Conservation (phyloP, 2,113 vertebrate genomes). For the Semnopithecus entellus region DNA sequence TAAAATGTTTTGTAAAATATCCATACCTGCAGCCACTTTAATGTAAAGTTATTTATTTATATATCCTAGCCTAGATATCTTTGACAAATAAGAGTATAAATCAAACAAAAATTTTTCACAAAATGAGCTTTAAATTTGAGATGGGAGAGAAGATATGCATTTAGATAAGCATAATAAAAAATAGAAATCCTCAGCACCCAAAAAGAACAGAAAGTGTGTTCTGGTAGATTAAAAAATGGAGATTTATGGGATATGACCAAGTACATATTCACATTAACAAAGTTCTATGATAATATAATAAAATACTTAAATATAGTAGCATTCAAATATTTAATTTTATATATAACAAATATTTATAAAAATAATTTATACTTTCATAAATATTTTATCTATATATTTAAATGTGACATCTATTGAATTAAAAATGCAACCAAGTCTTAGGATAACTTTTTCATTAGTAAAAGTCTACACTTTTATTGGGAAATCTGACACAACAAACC, state of each 20-base stretch:
- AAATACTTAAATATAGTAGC: background rate
- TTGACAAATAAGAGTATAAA: conserved; percentile 12
- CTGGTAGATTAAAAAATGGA: background rate
- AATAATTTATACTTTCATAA: background rate
- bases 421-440: background rate
- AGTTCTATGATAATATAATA: background rate
- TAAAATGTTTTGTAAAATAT: conserved; percentile 41
- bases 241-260: background rate
- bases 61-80: background rate
- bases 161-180: background rate
- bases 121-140: background rate
- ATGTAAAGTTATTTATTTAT: background rate
- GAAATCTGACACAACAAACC: background rate
- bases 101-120: conserved; percentile 1
- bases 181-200: background rate
- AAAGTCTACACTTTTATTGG: background rate
- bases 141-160: background rate
- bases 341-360: background rate
- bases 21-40: background rate
- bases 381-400: conserved; percentile 1
- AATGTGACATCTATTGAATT: background rate
- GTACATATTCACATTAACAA: background rate
- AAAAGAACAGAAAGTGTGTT: background rate
- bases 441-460: background rate
- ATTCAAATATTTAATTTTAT: conserved; percentile 33